These are phyloP conservation scores for Mongoloraphidia duomilia DNA, from an alignment of 2,888 invertebrate species.

Conservation along the genomic window DNA sequence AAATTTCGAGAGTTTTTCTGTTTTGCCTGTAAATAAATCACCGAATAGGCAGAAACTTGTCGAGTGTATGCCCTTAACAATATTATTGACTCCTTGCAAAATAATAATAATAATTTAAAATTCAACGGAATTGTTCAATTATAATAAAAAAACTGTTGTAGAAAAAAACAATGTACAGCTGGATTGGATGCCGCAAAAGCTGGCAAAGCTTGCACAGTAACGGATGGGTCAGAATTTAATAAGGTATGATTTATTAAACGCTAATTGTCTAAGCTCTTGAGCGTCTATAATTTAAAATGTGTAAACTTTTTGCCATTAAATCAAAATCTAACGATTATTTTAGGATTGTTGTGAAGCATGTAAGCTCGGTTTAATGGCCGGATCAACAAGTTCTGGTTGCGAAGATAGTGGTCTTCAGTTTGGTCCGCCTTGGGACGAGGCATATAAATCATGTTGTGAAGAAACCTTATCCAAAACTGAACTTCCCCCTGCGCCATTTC, in stretches of 20 bases:
- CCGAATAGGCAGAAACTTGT: too few relatives aligned
- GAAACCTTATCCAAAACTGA: constrained; percentile 21
- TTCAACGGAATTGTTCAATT: too few relatives aligned
- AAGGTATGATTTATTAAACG: constrained; percentile 15
- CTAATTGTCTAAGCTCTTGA: constrained; percentile 12
- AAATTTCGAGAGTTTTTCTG: too few relatives aligned
- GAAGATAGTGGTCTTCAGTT: constrained; percentile 37
- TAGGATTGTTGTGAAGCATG: constrained; percentile 50
- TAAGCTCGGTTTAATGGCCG: constrained; percentile 44
- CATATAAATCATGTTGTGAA: constrained; percentile 46
- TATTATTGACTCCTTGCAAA: too few relatives aligned
- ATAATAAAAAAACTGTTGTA: constrained; percentile 18
- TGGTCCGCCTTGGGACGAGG: constrained; percentile 42
- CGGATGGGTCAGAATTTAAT: constrained; percentile 10
- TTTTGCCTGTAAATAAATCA: too few relatives aligned
- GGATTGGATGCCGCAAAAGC: constrained; percentile 36
- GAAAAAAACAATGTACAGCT: constrained; percentile 33
- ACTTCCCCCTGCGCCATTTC: constrained; percentile 13
- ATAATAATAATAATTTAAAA: too few relatives aligned
- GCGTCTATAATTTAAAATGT: too few relatives aligned
- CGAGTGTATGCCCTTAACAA: too few relatives aligned
- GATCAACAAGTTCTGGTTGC: constrained; percentile 40
- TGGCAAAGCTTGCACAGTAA: constrained; percentile 26
- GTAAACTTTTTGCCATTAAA: too few relatives aligned
- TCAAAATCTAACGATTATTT: constrained; percentile 2